Evolutionary conservation across 2,113 vertebrate species (phyloP).

Genomic region (Campylorhamphus procurvoides): DNA sequence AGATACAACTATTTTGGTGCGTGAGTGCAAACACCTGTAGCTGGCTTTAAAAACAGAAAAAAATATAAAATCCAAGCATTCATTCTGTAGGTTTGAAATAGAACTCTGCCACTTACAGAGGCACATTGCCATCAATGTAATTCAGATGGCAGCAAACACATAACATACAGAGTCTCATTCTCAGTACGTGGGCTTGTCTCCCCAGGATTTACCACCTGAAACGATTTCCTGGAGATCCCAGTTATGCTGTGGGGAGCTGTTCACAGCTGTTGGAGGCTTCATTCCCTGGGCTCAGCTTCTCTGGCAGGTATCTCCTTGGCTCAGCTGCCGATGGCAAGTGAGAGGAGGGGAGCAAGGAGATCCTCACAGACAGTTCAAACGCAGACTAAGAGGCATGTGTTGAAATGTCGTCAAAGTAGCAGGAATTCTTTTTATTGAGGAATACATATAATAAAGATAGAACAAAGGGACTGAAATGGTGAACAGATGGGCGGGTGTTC

Average conservation of each 20-base stretch:
- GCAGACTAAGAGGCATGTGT: conserved; percentile 32
- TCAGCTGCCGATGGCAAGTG: background rate
- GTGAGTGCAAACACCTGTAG: background rate
- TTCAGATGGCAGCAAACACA: background rate
- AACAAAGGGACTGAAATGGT: conserved; percentile 72
- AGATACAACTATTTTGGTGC: background rate
- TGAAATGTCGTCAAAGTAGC: conserved; percentile 44
- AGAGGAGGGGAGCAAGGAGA: background rate
- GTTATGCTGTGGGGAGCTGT: background rate
- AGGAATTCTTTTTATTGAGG: conserved; percentile 52
- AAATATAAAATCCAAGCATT: background rate
- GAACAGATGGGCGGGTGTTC: conserved; percentile 78
- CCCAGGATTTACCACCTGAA: background rate
- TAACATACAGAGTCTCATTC: background rate
- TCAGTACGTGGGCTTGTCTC: background rate
- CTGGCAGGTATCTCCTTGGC: background rate
- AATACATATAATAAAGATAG: conserved; percentile 54
- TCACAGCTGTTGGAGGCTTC: background rate
- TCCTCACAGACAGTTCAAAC: conserved; percentile 53
- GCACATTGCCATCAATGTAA: background rate
- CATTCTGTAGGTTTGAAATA: background rate
- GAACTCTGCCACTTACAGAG: background rate
- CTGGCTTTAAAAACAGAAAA: background rate
- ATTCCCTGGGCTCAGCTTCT: background rate
- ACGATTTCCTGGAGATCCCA: background rate